These are phyloP conservation scores for Popillia japonica DNA, from an alignment of 1,140 invertebrate genomes.

Conservation along the genomic window DNA sequence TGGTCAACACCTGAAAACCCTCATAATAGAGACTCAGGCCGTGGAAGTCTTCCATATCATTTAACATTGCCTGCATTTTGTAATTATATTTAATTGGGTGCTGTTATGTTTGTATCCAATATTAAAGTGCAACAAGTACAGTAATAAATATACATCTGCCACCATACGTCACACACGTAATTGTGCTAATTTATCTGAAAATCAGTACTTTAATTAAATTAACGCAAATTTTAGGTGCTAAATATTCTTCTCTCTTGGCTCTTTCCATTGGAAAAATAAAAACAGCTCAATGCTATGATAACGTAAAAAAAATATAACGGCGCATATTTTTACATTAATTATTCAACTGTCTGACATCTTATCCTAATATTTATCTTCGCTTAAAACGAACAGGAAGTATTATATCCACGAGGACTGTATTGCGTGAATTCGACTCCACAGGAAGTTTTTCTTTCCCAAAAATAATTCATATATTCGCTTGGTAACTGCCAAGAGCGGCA, in stretches of 20 bases:
- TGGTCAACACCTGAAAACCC: no score
- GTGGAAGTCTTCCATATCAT: no score
- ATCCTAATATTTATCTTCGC: constrained; percentile 22
- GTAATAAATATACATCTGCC: no score
- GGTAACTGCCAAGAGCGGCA: constrained; percentile 11
- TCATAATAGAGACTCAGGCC: no score
- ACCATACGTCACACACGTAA: no score
- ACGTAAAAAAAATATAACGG: background rate
- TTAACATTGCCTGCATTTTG: no score
- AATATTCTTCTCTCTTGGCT: background rate
- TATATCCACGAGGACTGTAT: background rate
- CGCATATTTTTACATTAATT: constrained; percentile 27
- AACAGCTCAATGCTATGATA: background rate
- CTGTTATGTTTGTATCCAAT: no score
- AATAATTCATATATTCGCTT: constrained; percentile 21
- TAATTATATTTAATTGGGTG: no score
- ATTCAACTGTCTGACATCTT: constrained; percentile 1
- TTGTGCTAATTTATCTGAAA: no score
- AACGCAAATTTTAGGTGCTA: no score
- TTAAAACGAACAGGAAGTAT: background rate
- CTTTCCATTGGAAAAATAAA: background rate
- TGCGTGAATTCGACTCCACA: background rate
- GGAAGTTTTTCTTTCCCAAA: constrained; percentile 19
- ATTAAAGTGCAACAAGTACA: no score
- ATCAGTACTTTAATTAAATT: no score